Percentiles rank a stretch among this genome's conserved stretches.
These are phyloP conservation scores for Dasyurus viverrinus DNA, from an alignment of 2,113 vertebrate species.

Conservation along the genomic window DNA sequence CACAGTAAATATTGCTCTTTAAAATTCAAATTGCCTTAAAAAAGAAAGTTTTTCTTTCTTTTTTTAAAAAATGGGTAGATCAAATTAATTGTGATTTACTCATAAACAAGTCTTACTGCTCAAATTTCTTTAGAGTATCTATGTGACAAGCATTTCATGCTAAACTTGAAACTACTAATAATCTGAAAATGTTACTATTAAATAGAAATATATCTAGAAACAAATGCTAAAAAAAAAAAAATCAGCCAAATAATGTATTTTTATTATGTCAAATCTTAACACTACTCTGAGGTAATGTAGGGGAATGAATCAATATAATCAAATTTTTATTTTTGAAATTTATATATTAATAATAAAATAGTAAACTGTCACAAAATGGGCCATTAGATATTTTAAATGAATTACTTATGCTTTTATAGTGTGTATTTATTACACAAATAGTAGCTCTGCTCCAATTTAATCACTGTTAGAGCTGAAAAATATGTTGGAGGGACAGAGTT, in stretches of 20 bases:
- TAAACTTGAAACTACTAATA: neutral
- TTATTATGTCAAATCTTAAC: neutral
- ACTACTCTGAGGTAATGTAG: neutral
- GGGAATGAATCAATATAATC: neutral
- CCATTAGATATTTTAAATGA: slow-evolving; percentile 23
- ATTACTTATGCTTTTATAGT: slow-evolving; percentile 13
- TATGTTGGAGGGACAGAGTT: neutral
- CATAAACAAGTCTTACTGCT: slow-evolving; percentile 30
- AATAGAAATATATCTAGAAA: neutral
- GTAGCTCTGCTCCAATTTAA: slow-evolving; percentile 24
- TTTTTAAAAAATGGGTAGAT: neutral
- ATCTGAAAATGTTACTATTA: neutral
- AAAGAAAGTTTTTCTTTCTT: neutral
- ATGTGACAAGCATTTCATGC: slow-evolving; percentile 32
- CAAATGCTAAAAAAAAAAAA: neutral
- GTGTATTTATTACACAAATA: neutral
- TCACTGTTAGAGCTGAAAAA: neutral
- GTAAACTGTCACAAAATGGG: neutral
- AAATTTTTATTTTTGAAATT: neutral
- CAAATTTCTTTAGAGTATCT: slow-evolving; percentile 30
- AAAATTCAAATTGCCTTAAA: slow-evolving; percentile 29
- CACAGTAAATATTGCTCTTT: neutral
- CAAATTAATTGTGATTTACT: neutral
- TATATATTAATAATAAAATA: neutral
- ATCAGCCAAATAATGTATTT: neutral